phyloP scores from a whole-genome alignment of 2,797 vertebrate genomes.

The Aratinga solstitialis region DNA sequence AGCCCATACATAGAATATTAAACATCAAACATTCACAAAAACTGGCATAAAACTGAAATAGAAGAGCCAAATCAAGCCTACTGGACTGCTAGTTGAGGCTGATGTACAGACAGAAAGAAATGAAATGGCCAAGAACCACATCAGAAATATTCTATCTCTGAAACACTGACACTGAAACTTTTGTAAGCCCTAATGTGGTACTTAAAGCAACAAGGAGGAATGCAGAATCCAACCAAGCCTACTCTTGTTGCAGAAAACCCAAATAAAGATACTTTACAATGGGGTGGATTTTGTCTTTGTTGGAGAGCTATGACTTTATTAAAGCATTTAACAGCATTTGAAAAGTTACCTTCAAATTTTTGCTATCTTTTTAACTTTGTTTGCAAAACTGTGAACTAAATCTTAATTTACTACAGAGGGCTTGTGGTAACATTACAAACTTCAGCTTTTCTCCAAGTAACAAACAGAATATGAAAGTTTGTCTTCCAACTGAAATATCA shows the following conservation, averaged over 20 bases:
- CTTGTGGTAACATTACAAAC: background rate
- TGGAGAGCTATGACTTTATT: background rate
- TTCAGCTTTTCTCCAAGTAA: background rate
- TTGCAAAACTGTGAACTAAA: background rate
- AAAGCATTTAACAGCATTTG: background rate
- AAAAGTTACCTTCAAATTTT: background rate
- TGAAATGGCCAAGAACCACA: background rate
- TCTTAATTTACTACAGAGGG: background rate
- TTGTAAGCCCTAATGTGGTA: background rate
- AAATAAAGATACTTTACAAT: background rate
- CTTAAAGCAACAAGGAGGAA: background rate
- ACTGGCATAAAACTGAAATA: background rate
- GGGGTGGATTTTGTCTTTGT: background rate
- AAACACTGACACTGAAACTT: background rate
- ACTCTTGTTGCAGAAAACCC: background rate
- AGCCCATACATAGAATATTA: background rate
- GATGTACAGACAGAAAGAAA: background rate
- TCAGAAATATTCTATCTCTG: background rate
- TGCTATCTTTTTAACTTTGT: background rate
- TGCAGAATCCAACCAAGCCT: background rate
- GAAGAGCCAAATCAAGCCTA: background rate
- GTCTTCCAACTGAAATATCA: constrained; percentile 53
- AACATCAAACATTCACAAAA: background rate
- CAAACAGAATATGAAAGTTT: constrained; percentile 18
- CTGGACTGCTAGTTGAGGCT: rapidly evolving